Percentiles rank a stretch among this genome's conserved stretches.
Evolutionary conservation across 2,113 vertebrate species (phyloP).

Genomic region (Oreotrochilus melanogaster): DNA sequence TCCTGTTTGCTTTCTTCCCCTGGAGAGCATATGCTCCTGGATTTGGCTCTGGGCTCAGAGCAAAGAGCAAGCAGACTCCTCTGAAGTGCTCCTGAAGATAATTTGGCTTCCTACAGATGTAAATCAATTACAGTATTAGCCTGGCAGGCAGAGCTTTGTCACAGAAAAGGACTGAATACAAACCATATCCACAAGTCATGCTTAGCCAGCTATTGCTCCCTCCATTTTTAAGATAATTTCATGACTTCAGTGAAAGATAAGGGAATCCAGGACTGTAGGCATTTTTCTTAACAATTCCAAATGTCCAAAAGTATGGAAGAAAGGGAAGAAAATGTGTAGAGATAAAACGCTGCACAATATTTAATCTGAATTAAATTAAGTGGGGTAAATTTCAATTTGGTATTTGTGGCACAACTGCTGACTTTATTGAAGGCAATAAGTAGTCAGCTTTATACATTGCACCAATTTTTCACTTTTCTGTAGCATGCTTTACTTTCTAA

Average conservation of each 20-base stretch:
- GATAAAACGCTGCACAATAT: background rate
- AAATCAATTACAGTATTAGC: background rate
- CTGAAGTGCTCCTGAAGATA: background rate
- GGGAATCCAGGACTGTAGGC: background rate
- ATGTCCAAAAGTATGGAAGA: background rate
- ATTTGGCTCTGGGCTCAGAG: background rate
- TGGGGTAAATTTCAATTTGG: background rate
- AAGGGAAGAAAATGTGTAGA: background rate
- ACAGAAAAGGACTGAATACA: background rate
- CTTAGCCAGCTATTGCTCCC: background rate
- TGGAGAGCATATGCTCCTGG: background rate
- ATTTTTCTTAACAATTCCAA: background rate
- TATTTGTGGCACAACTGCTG: background rate
- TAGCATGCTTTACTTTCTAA: background rate
- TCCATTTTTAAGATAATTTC: background rate
- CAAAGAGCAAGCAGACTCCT: background rate
- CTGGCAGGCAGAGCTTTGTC: background rate
- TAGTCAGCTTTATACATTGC: background rate
- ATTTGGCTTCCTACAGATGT: background rate
- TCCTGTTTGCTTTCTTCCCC: background rate
- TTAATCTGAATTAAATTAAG: background rate
- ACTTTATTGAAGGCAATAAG: background rate
- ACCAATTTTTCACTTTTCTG: background rate
- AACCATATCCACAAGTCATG: background rate
- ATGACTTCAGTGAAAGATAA: background rate